Conservation (phyloP, 2,797 vertebrate genomes). For the Sylvia borin region DNA sequence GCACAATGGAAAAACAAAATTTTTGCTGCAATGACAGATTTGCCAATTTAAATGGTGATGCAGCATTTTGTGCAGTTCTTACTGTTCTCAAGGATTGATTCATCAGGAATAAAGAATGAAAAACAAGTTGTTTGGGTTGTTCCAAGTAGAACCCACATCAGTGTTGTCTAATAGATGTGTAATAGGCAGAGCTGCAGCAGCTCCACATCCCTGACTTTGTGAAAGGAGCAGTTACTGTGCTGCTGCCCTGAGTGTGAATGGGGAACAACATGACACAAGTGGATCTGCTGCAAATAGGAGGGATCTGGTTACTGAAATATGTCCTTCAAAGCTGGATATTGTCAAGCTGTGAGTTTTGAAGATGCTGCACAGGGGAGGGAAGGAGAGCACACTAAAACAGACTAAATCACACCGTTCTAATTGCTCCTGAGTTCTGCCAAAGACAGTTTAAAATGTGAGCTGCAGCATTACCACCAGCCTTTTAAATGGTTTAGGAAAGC, state of each 20-base stretch:
- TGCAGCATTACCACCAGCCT: slow-evolving; percentile 34
- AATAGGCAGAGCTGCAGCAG: not conserved
- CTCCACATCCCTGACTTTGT: not conserved
- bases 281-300: not conserved
- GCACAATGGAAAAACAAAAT: not conserved
- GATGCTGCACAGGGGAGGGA: not conserved
- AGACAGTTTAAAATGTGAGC: slow-evolving; percentile 36
- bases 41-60: not conserved
- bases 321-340: not conserved
- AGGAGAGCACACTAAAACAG: not conserved
- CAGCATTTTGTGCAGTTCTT: not conserved
- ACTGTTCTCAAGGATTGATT: not conserved
- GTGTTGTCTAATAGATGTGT: not conserved
- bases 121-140: not conserved
- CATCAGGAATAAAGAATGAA: not conserved
- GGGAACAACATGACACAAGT: not conserved
- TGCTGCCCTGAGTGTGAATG: not conserved
- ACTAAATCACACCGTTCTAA: slow-evolving; percentile 29
- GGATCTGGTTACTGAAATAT: not conserved
- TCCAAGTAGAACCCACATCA: not conserved
- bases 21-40: not conserved
- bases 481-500: slow-evolving; percentile 53
- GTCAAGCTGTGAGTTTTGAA: slow-evolving; percentile 11
- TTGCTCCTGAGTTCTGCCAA: slow-evolving; percentile 42
- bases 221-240: not conserved